Conservation (phyloP, 2,113 vertebrate species). For the Chloropsis hardwickii region DNA sequence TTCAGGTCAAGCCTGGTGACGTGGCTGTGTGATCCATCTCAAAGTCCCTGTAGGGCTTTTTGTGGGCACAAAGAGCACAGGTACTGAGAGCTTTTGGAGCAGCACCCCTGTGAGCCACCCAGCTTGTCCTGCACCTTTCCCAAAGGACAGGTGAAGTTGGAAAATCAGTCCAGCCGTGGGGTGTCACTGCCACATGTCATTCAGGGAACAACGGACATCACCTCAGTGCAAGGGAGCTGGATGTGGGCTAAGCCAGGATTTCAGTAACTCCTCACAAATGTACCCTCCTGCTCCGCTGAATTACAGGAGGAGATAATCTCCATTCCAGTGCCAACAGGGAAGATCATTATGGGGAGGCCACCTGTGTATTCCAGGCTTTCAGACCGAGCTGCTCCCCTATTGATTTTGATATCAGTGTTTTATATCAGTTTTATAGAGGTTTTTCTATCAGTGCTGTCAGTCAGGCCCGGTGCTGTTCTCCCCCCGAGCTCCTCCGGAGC, state of each 20-base stretch:
- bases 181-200: background rate
- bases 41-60: background rate
- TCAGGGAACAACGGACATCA: background rate
- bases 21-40: background rate
- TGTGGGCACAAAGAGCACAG: background rate
- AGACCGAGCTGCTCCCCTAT: background rate
- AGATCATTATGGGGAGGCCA: slow-evolving; percentile 10
- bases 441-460: background rate
- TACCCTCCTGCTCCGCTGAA: background rate
- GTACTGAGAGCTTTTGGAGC: background rate
- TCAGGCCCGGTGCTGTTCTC: background rate
- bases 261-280: background rate
- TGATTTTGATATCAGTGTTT: background rate
- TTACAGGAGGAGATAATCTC: background rate
- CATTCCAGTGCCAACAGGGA: background rate
- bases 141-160: background rate
- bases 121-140: background rate
- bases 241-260: background rate
- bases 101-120: background rate
- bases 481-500: background rate
- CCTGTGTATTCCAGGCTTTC: slow-evolving; percentile 28
- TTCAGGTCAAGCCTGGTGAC: background rate
- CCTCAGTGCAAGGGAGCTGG: background rate
- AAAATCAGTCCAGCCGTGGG: background rate
- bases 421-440: background rate